Percentiles rank a stretch among this genome's conserved stretches.
Conservation (phyloP, 2,888 invertebrate genomes). For the Tenthredo distinguenda region DNA sequence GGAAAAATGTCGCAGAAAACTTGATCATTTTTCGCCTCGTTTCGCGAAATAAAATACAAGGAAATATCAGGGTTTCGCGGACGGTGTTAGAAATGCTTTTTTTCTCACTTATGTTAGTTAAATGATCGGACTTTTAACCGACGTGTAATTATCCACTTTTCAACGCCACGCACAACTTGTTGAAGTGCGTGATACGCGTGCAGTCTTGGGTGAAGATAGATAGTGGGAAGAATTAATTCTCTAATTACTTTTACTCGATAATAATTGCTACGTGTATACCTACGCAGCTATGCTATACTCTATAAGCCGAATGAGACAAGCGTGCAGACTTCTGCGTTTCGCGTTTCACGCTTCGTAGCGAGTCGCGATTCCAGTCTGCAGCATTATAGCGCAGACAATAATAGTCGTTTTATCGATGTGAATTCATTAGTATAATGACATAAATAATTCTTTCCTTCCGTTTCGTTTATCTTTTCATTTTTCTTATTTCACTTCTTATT, state of each 20-base stretch:
- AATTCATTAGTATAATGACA: neutral
- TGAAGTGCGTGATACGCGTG: conserved; percentile 23
- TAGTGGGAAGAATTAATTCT: conserved; percentile 40
- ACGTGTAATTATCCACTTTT: conserved; percentile 45
- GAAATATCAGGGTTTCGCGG: no score
- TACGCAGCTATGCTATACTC: neutral
- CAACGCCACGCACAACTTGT: conserved; percentile 11
- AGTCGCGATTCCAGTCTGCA: neutral
- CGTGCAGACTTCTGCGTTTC: conserved; percentile 20
- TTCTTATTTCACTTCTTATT: no score
- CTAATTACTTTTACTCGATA: conserved; percentile 45
- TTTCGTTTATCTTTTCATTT: no score
- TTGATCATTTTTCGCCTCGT: no score
- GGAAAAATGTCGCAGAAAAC: no score
- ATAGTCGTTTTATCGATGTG: neutral
- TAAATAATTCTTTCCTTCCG: neutral
- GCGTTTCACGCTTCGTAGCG: neutral
- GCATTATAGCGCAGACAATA: neutral
- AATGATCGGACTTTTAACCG: conserved; percentile 18
- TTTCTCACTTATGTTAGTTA: neutral
- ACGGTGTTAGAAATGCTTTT: neutral
- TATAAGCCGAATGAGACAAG: neutral
- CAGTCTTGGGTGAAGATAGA: conserved; percentile 16
- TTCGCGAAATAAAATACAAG: no score
- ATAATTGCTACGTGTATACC: conserved; percentile 7